Evolutionary conservation across 2,113 vertebrate genomes (phyloP).

Genomic region (Carettochelys insculpta): DNA sequence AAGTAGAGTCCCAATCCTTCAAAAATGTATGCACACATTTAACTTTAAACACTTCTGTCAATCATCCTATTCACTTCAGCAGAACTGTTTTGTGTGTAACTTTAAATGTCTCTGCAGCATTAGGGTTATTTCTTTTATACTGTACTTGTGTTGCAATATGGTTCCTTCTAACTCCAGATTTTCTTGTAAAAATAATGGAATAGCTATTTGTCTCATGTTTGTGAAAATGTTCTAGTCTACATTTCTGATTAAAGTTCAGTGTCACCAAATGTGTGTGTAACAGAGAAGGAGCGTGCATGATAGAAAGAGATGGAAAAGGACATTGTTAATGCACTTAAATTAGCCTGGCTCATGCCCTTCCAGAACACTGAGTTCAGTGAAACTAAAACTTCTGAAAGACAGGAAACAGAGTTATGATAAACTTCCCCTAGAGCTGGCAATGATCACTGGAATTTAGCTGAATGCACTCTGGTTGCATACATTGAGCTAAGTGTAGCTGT

Average conservation of each 20-base stretch:
- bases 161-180: background rate
- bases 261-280: background rate
- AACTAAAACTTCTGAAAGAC: background rate
- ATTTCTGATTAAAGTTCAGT: background rate
- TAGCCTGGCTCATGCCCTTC: background rate
- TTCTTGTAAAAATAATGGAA: background rate
- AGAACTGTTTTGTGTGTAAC: background rate
- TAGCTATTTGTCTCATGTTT: background rate
- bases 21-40: background rate
- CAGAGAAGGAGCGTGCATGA: background rate
- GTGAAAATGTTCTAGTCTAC: background rate
- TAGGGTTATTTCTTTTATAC: background rate
- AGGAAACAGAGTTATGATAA: background rate
- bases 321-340: background rate
- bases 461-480: background rate
- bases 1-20: background rate
- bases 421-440: background rate
- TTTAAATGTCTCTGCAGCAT: background rate
- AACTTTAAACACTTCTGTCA: background rate
- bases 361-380: background rate
- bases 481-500: background rate
- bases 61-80: background rate
- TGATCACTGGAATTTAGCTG: background rate
- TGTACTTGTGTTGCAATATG: background rate
- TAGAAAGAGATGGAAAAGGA: background rate